phyloP scores from a whole-genome alignment of 2,888 invertebrate genomes.

The Notodonta dromedarius region DNA sequence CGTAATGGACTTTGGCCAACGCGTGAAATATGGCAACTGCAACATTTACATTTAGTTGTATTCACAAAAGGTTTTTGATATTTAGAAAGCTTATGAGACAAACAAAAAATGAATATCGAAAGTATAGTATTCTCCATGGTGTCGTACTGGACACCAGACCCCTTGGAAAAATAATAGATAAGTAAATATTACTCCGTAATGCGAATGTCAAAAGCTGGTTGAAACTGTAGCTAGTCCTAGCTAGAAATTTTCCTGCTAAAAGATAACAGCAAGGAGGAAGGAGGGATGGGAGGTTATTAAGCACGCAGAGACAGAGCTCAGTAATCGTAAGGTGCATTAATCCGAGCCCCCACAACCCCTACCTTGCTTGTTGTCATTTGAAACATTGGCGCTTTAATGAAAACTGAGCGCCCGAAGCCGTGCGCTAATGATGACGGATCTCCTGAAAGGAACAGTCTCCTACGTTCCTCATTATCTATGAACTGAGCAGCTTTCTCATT shows the following conservation, averaged over 20 bases:
- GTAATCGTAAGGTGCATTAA: constrained; percentile 43
- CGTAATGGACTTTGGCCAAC: constrained; percentile 36
- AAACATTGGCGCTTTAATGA: constrained; percentile 77
- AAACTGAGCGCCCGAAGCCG: constrained; percentile 69
- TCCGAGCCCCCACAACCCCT: constrained; percentile 39
- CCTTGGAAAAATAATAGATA: too few relatives aligned
- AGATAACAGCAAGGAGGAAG: background rate
- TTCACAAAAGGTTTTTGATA: background rate
- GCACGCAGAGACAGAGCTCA: constrained; percentile 13
- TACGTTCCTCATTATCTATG: constrained; percentile 73
- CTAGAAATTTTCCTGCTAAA: too few relatives aligned
- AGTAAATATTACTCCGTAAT: too few relatives aligned
- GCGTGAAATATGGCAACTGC: constrained; percentile 18
- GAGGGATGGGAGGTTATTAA: constrained; percentile 31
- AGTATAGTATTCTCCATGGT: too few relatives aligned
- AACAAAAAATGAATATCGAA: too few relatives aligned
- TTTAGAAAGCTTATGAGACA: too few relatives aligned
- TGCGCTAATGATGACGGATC: constrained; percentile 79
- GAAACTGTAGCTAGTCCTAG: too few relatives aligned
- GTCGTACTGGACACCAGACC: too few relatives aligned
- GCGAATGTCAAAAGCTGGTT: too few relatives aligned
- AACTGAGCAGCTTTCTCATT: constrained; percentile 62
- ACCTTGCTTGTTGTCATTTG: constrained; percentile 60
- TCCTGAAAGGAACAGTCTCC: constrained; percentile 69
- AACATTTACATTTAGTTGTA: background rate